phyloP scores from a whole-genome alignment of 2,113 vertebrate species.

The Apus apus region DNA sequence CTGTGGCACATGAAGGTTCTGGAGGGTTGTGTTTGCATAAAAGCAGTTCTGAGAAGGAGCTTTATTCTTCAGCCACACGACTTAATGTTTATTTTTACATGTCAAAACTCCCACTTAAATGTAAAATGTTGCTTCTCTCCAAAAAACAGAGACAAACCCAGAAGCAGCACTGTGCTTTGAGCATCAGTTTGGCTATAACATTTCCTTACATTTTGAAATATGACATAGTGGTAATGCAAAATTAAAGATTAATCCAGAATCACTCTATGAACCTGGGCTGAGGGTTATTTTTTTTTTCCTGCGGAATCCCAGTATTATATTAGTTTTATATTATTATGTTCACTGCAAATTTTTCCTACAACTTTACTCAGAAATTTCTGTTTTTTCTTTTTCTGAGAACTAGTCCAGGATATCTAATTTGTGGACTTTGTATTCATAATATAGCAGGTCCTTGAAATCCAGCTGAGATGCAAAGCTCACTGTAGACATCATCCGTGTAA shows the following conservation, averaged over 20 bases:
- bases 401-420: background rate
- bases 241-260: background rate
- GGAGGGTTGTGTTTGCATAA: slow-evolving; percentile 18
- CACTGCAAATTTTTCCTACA: background rate
- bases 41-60: slow-evolving; percentile 11
- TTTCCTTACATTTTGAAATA: background rate
- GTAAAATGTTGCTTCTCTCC: background rate
- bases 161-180: background rate
- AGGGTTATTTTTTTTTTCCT: background rate
- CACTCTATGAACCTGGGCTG: background rate
- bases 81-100: slow-evolving; percentile 8
- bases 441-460: background rate
- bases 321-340: background rate
- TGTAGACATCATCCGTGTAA: background rate
- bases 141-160: background rate
- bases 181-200: background rate
- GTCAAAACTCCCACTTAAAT: background rate
- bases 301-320: background rate
- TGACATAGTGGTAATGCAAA: background rate
- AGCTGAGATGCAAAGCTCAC: background rate
- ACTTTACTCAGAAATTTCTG: background rate
- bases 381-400: background rate
- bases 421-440: background rate
- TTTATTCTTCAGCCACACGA: background rate
- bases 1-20: background rate